Conservation (phyloP, 1,140 invertebrate genomes). For the Heliconius melpomene region DNA sequence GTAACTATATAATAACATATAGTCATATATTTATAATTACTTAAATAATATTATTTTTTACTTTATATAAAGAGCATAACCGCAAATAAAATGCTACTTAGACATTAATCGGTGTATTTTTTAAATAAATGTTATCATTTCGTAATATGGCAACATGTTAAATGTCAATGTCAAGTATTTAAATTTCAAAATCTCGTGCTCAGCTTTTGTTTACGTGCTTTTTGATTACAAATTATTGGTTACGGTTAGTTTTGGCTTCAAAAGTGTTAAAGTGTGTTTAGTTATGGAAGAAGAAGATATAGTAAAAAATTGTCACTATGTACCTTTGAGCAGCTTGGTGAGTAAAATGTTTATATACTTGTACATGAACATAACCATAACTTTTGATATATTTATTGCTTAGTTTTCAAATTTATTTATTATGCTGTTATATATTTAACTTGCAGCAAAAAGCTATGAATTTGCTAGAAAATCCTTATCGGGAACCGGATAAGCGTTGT, state of each 20-base stretch:
- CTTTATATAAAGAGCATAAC: too few relatives aligned
- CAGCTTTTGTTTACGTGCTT: not conserved
- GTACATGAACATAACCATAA: not conserved
- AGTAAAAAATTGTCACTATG: constrained; percentile 59
- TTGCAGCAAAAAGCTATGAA: constrained; percentile 57
- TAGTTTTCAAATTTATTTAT: not conserved
- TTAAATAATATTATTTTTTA: too few relatives aligned
- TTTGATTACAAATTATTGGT: not conserved
- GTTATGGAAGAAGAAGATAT: constrained; percentile 49
- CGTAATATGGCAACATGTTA: not conserved
- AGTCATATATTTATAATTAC: too few relatives aligned
- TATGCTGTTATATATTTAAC: not conserved
- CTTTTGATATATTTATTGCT: not conserved
- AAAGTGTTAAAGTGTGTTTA: not conserved
- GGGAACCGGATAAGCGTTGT: constrained; percentile 44
- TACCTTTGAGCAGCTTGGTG: constrained; percentile 63
- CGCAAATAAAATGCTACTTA: too few relatives aligned
- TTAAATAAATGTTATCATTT: not conserved
- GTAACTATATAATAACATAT: too few relatives aligned
- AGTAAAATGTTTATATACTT: constrained; percentile 43
- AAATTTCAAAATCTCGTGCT: not conserved
- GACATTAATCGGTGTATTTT: too few relatives aligned
- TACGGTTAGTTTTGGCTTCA: not conserved
- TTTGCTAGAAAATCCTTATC: constrained; percentile 42
- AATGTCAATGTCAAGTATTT: not conserved